Conservation (phyloP, 1,140 invertebrate species). For the Drosophila kepulauana region DNA sequence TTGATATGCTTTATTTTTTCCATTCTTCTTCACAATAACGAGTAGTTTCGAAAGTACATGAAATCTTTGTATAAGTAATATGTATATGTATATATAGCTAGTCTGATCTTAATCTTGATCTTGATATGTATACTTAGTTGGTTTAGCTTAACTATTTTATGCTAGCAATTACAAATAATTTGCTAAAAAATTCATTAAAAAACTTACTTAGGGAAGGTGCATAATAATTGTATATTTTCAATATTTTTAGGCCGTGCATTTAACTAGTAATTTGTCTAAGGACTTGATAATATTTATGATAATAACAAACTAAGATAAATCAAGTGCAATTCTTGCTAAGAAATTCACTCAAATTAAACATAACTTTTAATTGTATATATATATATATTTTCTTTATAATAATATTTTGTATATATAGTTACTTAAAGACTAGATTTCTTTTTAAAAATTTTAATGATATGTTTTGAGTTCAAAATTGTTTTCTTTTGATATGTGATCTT, state of each 20-base stretch:
- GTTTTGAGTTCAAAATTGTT: conserved; percentile 81
- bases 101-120: conserved; percentile 28
- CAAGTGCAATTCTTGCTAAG: conserved; percentile 14
- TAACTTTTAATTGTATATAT: conserved; percentile 6
- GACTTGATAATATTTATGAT: conserved; percentile 22
- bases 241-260: conserved; percentile 49
- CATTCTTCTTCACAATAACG: conserved; percentile 36
- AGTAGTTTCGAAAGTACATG: conserved; percentile 55
- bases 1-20: conserved; percentile 48
- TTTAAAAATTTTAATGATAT: conserved; percentile 69
- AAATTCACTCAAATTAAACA: conserved; percentile 11
- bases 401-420: conserved; percentile 46
- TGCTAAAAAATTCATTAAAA: conserved; percentile 75
- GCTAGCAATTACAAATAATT: conserved; percentile 67
- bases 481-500: conserved; percentile 46
- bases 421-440: conserved; percentile 31
- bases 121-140: conserved; percentile 54
- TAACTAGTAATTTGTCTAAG: conserved; percentile 51
- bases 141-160: conserved; percentile 19
- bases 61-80: conserved; percentile 33
- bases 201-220: conserved; percentile 57
- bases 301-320: conserved; percentile 24
- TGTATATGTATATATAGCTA: conserved; percentile 40
- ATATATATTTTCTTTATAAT: conserved; percentile 33
- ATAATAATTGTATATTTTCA: conserved; percentile 47